These are phyloP conservation scores for Nomada fabriciana DNA, from an alignment of 2,888 invertebrate species.

Conservation along the genomic window DNA sequence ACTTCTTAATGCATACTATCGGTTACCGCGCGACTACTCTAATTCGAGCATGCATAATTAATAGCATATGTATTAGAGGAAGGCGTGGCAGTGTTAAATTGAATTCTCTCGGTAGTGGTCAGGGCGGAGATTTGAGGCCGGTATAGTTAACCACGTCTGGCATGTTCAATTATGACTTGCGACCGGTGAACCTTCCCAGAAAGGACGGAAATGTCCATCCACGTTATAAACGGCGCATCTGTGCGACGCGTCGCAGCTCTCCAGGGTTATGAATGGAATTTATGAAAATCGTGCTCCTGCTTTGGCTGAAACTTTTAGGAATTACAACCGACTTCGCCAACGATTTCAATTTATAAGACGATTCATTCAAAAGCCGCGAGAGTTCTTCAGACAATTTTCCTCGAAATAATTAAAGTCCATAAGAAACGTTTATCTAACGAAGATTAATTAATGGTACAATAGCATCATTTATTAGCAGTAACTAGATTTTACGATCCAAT, in stretches of 20 bases:
- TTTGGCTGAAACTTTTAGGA: neutral
- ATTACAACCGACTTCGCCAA: neutral
- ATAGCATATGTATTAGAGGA: slow-evolving; percentile 13
- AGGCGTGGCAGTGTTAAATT: slow-evolving; percentile 26
- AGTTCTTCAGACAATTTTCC: neutral
- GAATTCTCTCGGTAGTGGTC: slow-evolving; percentile 40
- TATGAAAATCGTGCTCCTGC: neutral
- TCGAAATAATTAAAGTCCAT: no score
- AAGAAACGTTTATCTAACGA: neutral
- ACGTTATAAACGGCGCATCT: neutral
- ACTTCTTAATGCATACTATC: slow-evolving; percentile 20
- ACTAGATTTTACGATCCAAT: neutral
- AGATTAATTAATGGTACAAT: neutral
- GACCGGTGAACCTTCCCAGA: slow-evolving; percentile 25
- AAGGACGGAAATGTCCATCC: slow-evolving; percentile 6
- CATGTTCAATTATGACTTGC: slow-evolving; percentile 60
- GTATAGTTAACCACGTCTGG: slow-evolving; percentile 38
- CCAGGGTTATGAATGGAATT: neutral
- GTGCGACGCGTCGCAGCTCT: neutral
- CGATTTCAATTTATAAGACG: neutral
- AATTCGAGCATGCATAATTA: slow-evolving; percentile 34
- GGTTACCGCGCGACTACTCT: neutral
- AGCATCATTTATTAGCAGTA: neutral
- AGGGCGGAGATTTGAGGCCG: slow-evolving; percentile 35
- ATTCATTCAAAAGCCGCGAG: neutral